A percentile compares a stretch with the other conserved stretches of the same genome.
These are phyloP conservation scores for Ptiloglossa arizonensis DNA, from an alignment of 1,140 invertebrate genomes.

Conservation along the genomic window DNA sequence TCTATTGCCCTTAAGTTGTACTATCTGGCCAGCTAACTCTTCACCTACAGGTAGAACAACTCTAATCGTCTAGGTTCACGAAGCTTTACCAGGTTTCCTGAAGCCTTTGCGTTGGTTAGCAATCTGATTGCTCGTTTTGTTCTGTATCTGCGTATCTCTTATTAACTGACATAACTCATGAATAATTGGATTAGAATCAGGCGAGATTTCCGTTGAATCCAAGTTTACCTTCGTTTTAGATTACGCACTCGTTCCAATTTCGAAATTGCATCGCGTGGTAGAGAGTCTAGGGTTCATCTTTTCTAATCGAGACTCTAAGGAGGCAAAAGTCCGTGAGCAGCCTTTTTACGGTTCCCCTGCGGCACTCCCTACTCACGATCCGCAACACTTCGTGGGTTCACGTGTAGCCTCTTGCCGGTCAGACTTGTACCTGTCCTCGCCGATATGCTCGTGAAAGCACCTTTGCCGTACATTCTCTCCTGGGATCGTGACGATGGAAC, in stretches of 20 bases:
- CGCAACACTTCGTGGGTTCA: conserved; percentile 45
- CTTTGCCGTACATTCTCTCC: conserved; percentile 60
- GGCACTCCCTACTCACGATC: conserved; percentile 71
- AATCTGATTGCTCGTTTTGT: too few species aligned
- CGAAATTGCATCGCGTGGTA: not conserved
- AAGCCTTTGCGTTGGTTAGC: too few species aligned
- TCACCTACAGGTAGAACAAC: too few species aligned
- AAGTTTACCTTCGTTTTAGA: not conserved
- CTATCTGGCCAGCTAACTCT: too few species aligned
- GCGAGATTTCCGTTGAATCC: too few species aligned
- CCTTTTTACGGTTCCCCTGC: conserved; percentile 68
- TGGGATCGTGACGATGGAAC: conserved; percentile 60
- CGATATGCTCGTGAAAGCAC: conserved; percentile 67
- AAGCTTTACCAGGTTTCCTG: too few species aligned
- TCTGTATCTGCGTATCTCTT: too few species aligned
- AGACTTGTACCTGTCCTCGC: conserved; percentile 68
- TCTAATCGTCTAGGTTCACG: too few species aligned
- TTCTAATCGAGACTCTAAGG: conserved; percentile 34
- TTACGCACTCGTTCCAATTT: not conserved
- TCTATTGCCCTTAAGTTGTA: too few species aligned
- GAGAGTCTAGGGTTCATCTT: conserved; percentile 1
- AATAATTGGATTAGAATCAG: too few species aligned
- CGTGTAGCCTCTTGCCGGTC: conserved; percentile 53
- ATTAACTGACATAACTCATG: too few species aligned
- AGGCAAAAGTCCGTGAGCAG: conserved; percentile 57